Conservation (phyloP, 2,888 invertebrate species). For the Lumbricus terrestris region DNA sequence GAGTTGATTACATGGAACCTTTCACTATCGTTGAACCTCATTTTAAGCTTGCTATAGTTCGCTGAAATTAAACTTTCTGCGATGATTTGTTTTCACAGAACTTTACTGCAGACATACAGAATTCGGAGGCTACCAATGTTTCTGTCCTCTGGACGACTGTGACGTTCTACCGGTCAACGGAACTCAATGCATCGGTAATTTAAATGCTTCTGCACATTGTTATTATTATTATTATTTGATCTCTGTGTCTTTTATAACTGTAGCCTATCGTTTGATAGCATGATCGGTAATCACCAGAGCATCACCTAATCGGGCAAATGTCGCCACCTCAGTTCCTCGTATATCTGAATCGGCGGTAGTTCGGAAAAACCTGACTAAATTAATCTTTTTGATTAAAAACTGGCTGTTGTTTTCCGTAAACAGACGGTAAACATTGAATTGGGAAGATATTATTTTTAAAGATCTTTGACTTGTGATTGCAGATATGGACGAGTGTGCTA, state of each 20-base stretch:
- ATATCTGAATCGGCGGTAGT: too few species aligned
- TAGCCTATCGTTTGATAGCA: not conserved
- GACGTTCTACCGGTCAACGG: slow-evolving; percentile 30
- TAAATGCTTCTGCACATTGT: not conserved
- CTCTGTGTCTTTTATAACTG: not conserved
- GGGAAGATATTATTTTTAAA: not conserved
- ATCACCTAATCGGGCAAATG: too few species aligned
- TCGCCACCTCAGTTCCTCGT: too few species aligned
- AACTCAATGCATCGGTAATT: slow-evolving; percentile 31
- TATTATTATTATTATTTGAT: not conserved
- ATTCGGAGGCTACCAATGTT: slow-evolving; percentile 33
- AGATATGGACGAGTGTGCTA: slow-evolving; percentile 33
- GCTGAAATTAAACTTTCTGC: not conserved
- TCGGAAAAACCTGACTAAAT: too few species aligned
- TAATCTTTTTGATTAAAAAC: not conserved
- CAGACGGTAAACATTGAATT: not conserved
- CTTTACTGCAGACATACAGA: slow-evolving; percentile 26
- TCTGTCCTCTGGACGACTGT: slow-evolving; percentile 29
- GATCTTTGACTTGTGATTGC: not conserved
- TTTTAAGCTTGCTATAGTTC: not conserved
- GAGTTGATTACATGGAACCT: too few species aligned
- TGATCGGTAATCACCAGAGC: too few species aligned
- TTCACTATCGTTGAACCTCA: too few species aligned
- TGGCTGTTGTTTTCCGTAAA: not conserved
- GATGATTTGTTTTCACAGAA: slow-evolving; percentile 24